Conservation (phyloP, 2,797 vertebrate species). For the Spinus olivaceus region DNA sequence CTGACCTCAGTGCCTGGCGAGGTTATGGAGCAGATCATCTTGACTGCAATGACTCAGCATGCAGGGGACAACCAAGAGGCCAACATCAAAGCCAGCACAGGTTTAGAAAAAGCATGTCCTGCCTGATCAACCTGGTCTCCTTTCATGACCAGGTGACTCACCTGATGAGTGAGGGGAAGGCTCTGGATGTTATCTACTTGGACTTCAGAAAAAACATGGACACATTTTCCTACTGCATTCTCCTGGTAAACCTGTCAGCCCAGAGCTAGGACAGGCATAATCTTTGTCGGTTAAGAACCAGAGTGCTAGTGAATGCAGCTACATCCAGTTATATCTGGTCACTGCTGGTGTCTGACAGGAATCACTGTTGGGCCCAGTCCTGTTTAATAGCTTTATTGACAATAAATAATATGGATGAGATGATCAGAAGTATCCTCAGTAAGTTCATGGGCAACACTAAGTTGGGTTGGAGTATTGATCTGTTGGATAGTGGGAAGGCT, state of each 20-base stretch:
- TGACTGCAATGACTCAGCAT: accelerated
- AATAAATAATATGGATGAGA: background rate
- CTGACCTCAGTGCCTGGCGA: accelerated
- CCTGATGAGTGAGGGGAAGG: too few species aligned
- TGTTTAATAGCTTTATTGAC: background rate
- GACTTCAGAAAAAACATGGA: background rate
- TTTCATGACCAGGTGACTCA: background rate
- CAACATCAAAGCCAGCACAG: background rate
- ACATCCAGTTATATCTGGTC: too few species aligned
- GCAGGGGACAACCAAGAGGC: accelerated
- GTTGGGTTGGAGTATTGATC: background rate
- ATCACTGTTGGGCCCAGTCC: too few species aligned
- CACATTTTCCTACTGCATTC: background rate
- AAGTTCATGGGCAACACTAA: background rate
- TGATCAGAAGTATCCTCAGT: background rate
- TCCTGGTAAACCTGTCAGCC: background rate
- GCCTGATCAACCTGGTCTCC: background rate
- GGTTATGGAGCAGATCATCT: background rate
- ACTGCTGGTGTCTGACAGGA: background rate
- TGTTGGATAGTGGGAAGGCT: background rate
- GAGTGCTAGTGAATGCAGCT: background rate
- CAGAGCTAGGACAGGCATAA: too few species aligned
- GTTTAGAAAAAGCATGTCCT: background rate
- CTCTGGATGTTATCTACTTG: background rate
- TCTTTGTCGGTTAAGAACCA: background rate